Evolutionary conservation across 2,797 vertebrate genomes (phyloP), one percentile per base, ranked within the genome.

Genomic region (Pseudomugil gertrudae): DNA sequence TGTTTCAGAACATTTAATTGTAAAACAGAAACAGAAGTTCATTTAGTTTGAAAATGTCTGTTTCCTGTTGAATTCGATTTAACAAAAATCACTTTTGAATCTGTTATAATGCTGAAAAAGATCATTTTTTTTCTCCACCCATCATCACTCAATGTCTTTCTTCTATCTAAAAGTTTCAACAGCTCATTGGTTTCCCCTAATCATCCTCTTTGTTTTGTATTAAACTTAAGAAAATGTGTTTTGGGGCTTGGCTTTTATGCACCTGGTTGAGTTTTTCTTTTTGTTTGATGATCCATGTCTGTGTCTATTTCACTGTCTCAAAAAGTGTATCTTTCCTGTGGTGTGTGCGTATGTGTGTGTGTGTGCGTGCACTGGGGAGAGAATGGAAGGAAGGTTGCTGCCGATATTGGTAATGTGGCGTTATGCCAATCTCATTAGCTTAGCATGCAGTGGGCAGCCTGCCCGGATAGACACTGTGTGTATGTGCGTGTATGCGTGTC

Each of bases 341-440:
- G 38, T 56, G n/a, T 63, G 48, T 50, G 45, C 64, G 26, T 29
- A 36, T 52, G 21, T 30, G 45, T 33, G 66, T 53, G 70, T 75
- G 45, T 53, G 56, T n/a, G n/a, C n/a, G n/a, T n/a, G n/a, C 32
- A 23, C 69, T 69, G 52, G 24, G 66, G 62, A 66, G 64, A 72
- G 53, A 80, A 81, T 62, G 60, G 70, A 81, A 77, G 69, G 69
- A 80, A 84, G 85, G 84, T 81, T 88, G 79, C 80, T 6, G 72
- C 83, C 78, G 87, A 88, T 89, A 90, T 90, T 87, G 86, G 84
- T 82, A 86, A 69, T 11, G 75, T 90, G 91, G 90, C 80, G 26
- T 47, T 26, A 51, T 58, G 89, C 91, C 91, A 91, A 86, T 92
- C 87, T 92, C 87, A 92, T 92, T 92, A 92, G 84, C 85, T 90